phyloP scores from a whole-genome alignment of 1,140 invertebrate species.

The Bombyx mori region DNA sequence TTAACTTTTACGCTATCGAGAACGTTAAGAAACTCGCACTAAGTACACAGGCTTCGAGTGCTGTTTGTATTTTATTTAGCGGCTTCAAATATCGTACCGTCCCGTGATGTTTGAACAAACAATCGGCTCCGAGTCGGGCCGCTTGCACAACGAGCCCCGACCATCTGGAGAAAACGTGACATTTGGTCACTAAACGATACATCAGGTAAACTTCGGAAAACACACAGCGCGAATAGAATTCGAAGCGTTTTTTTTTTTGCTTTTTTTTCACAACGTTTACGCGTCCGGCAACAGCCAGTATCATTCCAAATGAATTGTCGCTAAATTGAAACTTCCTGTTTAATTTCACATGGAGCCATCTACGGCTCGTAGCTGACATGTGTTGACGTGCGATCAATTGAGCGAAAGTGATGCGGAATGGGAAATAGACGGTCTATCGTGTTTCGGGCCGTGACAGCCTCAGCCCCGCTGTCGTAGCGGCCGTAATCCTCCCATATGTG shows the following conservation, averaged over 20 bases:
- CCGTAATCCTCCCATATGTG: conserved; percentile 43
- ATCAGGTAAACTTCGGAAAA: conserved; percentile 30
- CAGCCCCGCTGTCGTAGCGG: conserved; percentile 26
- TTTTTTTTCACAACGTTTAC: conserved; percentile 28
- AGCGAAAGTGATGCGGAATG: conserved; percentile 59
- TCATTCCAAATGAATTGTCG: conserved; percentile 63
- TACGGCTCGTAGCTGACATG: conserved; percentile 37
- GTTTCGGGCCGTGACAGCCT: conserved; percentile 49
- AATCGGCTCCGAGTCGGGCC: conserved; percentile 35
- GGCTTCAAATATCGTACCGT: conserved; percentile 67
- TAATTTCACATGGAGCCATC: conserved; percentile 55
- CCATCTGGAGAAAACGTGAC: conserved; percentile 65
- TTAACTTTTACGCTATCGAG: no score
- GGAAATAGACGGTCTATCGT: conserved; percentile 37
- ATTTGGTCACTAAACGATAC: conserved; percentile 39
- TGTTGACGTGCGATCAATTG: conserved; percentile 61
- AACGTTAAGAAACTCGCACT: no score
- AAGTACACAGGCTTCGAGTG: conserved; percentile 35
- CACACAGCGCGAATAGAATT: conserved; percentile 39
- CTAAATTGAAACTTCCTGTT: conserved; percentile 68
- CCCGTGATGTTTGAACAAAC: conserved; percentile 66
- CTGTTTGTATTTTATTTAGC: conserved; percentile 68
- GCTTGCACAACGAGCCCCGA: conserved; percentile 55
- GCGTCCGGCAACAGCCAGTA: conserved; percentile 44
- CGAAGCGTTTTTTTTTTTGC: conserved; percentile 30